phyloP scores from a whole-genome alignment of 2,797 vertebrate genomes.

The Propithecus perrieri region DNA sequence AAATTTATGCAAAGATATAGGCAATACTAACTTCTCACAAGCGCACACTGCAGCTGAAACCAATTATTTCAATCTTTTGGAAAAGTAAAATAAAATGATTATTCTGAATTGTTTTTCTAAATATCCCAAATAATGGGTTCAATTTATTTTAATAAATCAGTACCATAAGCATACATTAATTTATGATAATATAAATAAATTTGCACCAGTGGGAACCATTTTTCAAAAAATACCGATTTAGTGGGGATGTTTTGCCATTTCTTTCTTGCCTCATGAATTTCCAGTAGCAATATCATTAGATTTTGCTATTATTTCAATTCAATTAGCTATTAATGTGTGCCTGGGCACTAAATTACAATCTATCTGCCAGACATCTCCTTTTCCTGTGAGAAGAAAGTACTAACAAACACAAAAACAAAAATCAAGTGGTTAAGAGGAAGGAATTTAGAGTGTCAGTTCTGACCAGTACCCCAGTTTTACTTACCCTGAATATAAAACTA shows the following conservation, averaged over 20 bases:
- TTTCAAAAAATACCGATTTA: not conserved
- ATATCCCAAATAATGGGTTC: not conserved
- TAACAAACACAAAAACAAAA: not conserved
- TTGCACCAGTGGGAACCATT: not conserved
- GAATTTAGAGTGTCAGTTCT: not conserved
- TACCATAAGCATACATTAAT: not conserved
- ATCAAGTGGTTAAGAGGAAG: not conserved
- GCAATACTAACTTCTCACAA: not conserved
- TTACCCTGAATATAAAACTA: not conserved
- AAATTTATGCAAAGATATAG: not conserved
- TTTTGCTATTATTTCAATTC: conserved; percentile 18
- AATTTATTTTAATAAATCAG: conserved; percentile 27
- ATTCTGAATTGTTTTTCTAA: conserved; percentile 36
- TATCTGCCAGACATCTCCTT: not conserved
- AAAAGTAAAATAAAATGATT: conserved; percentile 49
- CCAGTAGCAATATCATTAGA: conserved; percentile 5
- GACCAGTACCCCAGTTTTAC: not conserved
- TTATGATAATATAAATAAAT: not conserved
- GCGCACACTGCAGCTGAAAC: not conserved
- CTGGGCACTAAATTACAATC: not conserved
- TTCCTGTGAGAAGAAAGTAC: not conserved
- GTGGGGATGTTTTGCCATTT: not conserved
- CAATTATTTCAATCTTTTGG: not conserved
- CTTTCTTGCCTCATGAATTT: conserved; percentile 17
- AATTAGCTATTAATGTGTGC: not conserved